phyloP scores from a whole-genome alignment of 1,140 invertebrate species.

The Galendromus occidentalis region DNA sequence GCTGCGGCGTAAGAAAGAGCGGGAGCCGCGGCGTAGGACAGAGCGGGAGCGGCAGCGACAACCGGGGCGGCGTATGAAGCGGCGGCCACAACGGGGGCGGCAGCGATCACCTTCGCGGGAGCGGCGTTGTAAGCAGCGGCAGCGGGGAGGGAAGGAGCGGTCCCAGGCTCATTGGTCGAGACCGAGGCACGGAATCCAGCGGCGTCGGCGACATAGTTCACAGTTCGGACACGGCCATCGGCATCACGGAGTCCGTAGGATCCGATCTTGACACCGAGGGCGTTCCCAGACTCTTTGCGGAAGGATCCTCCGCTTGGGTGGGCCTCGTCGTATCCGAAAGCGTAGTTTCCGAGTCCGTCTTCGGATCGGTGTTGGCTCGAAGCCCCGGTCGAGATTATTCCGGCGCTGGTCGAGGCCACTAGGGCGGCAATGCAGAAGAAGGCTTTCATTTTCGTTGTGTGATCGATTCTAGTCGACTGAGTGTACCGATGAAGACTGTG shows the following conservation, averaged over 20 bases:
- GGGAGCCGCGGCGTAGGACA: slow-evolving; percentile 19
- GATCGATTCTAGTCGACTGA: not conserved
- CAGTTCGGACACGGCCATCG: slow-evolving; percentile 22
- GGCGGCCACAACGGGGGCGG: slow-evolving; percentile 23
- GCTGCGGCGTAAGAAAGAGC: slow-evolving; percentile 31
- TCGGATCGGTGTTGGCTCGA: slow-evolving; percentile 3
- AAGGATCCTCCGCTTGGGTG: slow-evolving; percentile 23
- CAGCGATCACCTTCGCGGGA: slow-evolving; percentile 25
- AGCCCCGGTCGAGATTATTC: slow-evolving; percentile 5
- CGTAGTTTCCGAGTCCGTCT: slow-evolving; percentile 20
- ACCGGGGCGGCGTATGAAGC: slow-evolving; percentile 24
- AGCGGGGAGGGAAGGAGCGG: slow-evolving; percentile 16
- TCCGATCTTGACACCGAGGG: slow-evolving; percentile 19
- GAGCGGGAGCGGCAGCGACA: slow-evolving; percentile 13
- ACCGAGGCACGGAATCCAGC: slow-evolving; percentile 22
- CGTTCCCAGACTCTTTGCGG: slow-evolving; percentile 19
- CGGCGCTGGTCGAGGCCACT: slow-evolving; percentile 16
- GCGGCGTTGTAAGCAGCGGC: slow-evolving; percentile 18
- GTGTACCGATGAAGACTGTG: too few species aligned
- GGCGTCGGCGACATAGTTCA: slow-evolving; percentile 24
- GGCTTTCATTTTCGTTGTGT: not conserved
- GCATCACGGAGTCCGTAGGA: slow-evolving; percentile 22
- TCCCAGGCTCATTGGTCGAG: slow-evolving; percentile 20
- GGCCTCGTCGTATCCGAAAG: slow-evolving; percentile 23
- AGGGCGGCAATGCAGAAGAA: slow-evolving; percentile 15